phyloP scores from a whole-genome alignment of 2,113 vertebrate genomes.

The Dendropsophus ebraccatus region DNA sequence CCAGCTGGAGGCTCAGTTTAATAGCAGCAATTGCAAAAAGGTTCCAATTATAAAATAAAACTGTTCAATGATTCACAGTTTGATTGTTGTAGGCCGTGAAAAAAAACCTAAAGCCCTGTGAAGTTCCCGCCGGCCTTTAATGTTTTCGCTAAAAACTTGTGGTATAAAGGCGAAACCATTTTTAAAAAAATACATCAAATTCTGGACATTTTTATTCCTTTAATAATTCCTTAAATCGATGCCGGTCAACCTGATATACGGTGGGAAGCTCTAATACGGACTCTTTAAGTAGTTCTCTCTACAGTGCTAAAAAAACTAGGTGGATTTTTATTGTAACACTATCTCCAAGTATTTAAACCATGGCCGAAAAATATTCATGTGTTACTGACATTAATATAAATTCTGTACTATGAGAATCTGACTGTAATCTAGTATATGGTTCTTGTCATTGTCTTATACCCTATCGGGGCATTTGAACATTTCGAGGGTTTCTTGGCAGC shows the following conservation, averaged over 20 bases:
- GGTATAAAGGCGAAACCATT: background rate
- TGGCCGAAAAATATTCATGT: too few species aligned
- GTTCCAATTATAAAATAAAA: constrained; percentile 36
- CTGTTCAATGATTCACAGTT: background rate
- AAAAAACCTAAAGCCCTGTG: background rate
- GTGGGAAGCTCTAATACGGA: background rate
- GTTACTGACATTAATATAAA: too few species aligned
- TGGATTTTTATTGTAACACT: too few species aligned
- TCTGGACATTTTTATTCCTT: background rate
- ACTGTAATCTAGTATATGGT: too few species aligned
- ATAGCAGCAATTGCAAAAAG: constrained; percentile 56
- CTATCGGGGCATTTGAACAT: too few species aligned
- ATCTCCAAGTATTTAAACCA: too few species aligned
- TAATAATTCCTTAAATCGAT: background rate
- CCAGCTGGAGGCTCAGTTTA: constrained; percentile 61
- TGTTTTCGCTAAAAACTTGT: background rate
- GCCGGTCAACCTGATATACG: background rate
- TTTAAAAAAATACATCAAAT: background rate
- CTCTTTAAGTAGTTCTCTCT: background rate
- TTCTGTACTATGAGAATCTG: too few species aligned
- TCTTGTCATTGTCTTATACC: too few species aligned
- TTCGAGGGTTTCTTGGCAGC: too few species aligned
- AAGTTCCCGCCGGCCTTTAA: background rate
- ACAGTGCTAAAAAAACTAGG: too few species aligned
- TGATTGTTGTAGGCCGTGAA: background rate